phyloP scores from a whole-genome alignment of 2,797 vertebrate species.

The Gallinago stenura region DNA sequence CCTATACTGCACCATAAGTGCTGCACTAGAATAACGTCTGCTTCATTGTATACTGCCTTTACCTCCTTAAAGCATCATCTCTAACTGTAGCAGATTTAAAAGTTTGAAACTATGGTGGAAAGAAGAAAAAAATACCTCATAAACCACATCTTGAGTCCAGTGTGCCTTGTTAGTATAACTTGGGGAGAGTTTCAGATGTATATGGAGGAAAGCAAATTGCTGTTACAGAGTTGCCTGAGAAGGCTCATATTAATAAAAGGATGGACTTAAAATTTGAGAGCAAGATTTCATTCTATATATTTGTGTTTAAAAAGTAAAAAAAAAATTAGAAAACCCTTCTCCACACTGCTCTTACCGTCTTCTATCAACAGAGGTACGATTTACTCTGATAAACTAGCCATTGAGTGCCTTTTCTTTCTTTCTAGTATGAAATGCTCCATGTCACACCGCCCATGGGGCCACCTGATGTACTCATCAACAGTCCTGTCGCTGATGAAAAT shows the following conservation, averaged over 20 bases:
- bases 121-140: background rate
- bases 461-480: conserved; percentile 84
- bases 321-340: background rate
- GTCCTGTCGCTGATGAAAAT: conserved; percentile 81
- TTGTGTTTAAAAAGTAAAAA: background rate
- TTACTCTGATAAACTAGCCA: background rate
- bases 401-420: background rate
- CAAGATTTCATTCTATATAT: background rate
- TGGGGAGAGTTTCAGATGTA: background rate
- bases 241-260: background rate
- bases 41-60: fast-evolving
- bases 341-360: background rate
- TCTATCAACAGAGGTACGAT: background rate
- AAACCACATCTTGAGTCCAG: background rate
- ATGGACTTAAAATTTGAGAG: background rate
- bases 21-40: background rate
- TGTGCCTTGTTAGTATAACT: background rate
- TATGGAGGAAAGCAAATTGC: background rate
- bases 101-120: background rate
- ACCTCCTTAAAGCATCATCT: background rate
- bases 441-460: conserved; percentile 97
- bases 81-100: background rate
- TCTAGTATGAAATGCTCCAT: conserved; percentile 97
- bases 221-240: background rate
- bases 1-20: background rate